Conservation (phyloP, 2,113 vertebrate genomes). For the Geothlypis trichas region DNA sequence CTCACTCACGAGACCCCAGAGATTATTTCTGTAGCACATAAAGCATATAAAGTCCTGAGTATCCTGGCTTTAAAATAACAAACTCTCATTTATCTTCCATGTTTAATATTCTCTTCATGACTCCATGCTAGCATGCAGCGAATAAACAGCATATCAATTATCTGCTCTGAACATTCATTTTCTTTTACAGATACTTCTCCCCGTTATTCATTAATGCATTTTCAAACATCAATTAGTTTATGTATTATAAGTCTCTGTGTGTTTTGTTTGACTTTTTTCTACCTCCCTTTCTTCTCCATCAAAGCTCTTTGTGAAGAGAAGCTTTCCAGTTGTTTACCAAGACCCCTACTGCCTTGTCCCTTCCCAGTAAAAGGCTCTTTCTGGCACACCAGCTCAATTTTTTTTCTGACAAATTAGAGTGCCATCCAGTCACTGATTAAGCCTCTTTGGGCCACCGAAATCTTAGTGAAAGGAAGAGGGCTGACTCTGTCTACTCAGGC, state of each 20-base stretch:
- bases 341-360: background rate
- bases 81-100: slow-evolving; percentile 33
- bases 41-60: background rate
- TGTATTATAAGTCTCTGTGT: background rate
- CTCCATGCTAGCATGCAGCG: background rate
- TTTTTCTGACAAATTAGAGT: background rate
- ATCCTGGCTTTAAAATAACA: slow-evolving; percentile 24
- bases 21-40: background rate
- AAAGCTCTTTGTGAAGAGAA: background rate
- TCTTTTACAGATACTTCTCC: slow-evolving; percentile 34
- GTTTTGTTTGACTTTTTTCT: slow-evolving; percentile 6
- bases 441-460: background rate
- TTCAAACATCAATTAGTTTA: slow-evolving; percentile 34
- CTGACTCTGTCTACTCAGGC: background rate
- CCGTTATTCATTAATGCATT: background rate
- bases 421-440: background rate
- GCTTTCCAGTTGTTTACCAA: background rate
- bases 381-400: background rate
- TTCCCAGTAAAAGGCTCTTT: background rate
- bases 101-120: slow-evolving; percentile 44
- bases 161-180: slow-evolving; percentile 49
- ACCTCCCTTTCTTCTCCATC: background rate
- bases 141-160: slow-evolving; percentile 52
- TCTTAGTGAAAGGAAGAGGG: background rate
- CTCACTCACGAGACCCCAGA: background rate